A percentile compares a stretch with the other conserved stretches of the same genome.
phyloP scores from a whole-genome alignment of 2,888 invertebrate species.

The Melanostoma mellinum region DNA sequence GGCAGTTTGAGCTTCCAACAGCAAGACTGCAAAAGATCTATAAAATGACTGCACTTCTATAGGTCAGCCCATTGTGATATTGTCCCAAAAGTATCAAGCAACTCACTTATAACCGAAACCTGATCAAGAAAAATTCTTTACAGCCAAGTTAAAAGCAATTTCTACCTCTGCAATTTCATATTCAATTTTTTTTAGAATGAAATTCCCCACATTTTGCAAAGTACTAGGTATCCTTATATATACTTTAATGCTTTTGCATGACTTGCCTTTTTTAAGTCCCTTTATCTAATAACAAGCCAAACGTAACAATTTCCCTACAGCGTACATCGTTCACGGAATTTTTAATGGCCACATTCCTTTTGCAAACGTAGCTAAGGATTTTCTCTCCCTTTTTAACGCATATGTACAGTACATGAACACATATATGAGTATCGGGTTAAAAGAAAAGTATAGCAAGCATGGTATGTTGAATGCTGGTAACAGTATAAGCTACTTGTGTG shows the following conservation, averaged over 20 bases:
- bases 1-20: too few species aligned
- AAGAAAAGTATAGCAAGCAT: background rate
- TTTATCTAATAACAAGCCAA: conserved; percentile 40
- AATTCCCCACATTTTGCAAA: too few species aligned
- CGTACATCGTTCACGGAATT: conserved; percentile 39
- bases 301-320: conserved; percentile 42
- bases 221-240: too few species aligned
- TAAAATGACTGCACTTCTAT: too few species aligned
- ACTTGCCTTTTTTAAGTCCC: conserved; percentile 8
- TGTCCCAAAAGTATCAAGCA: too few species aligned
- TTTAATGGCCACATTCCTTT: conserved; percentile 37
- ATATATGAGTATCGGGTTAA: background rate
- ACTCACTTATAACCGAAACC: too few species aligned
- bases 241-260: conserved; percentile 13
- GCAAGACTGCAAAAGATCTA: too few species aligned
- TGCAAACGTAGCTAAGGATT: conserved; percentile 11
- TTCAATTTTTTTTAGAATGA: too few species aligned
- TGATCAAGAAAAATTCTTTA: too few species aligned
- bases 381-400: background rate
- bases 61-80: too few species aligned
- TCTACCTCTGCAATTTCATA: too few species aligned
- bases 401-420: background rate
- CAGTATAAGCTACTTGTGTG: conserved; percentile 23
- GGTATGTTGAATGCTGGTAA: background rate
- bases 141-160: too few species aligned